These are phyloP conservation scores for Chaetogeoica ovagalla DNA, from an alignment of 2,888 invertebrate genomes.

Conservation along the genomic window DNA sequence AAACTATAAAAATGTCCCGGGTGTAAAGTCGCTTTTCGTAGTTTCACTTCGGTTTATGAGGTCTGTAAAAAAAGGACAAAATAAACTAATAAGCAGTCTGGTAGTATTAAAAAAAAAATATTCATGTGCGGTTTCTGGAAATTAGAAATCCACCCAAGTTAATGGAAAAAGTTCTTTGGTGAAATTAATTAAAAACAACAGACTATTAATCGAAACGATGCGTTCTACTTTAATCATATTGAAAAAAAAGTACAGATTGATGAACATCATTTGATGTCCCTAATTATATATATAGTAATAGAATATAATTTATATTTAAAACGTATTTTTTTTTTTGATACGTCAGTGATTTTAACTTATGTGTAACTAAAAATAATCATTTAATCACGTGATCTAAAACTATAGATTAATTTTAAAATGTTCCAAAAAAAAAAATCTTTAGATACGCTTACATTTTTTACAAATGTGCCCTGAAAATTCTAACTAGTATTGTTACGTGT, in stretches of 20 bases:
- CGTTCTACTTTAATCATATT: constrained; percentile 14
- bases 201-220: constrained; percentile 17
- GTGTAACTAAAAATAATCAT: too few relatives aligned
- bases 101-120: constrained; percentile 39
- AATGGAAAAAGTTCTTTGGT: constrained; percentile 37
- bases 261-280: background rate
- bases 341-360: too few relatives aligned
- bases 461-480: too few relatives aligned
- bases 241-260: background rate
- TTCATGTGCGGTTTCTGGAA: constrained; percentile 35
- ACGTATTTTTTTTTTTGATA: too few relatives aligned
- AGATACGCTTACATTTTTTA: too few relatives aligned
- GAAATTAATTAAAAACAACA: constrained; percentile 46
- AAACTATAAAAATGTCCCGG: constrained; percentile 32
- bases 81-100: constrained; percentile 42
- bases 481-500: too few relatives aligned
- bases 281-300: background rate
- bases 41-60: constrained; percentile 36
- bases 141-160: constrained; percentile 40
- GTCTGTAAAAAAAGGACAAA: constrained; percentile 36
- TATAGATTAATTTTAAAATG: too few relatives aligned
- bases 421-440: too few relatives aligned
- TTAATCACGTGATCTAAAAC: too few relatives aligned
- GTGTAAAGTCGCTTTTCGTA: constrained; percentile 21
- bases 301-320: too few relatives aligned